A percentile compares a stretch with the other conserved stretches of the same genome.
These are phyloP conservation scores for Mormyrus proboscirostris DNA, from an alignment of 2,797 vertebrate species.

Conservation along the genomic window DNA sequence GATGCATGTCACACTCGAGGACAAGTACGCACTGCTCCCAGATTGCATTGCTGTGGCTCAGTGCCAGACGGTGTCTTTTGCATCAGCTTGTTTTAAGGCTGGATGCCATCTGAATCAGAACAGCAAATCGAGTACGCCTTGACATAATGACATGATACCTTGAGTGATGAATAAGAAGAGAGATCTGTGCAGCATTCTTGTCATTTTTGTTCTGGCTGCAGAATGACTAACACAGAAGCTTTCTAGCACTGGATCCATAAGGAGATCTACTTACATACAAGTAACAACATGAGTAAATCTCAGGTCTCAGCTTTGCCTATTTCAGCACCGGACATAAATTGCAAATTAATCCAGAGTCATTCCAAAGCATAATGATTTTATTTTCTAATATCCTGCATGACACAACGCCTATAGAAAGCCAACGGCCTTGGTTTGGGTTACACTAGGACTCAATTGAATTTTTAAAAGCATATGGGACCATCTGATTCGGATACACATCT, in stretches of 20 bases:
- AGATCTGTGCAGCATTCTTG: background rate
- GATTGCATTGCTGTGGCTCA: background rate
- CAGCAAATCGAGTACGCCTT: background rate
- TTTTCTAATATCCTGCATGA: background rate
- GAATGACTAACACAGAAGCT: background rate
- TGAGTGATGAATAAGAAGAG: background rate
- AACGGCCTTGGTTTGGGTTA: background rate
- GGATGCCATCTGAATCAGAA: background rate
- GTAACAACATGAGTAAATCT: background rate
- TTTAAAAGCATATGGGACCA: background rate
- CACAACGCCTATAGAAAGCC: background rate
- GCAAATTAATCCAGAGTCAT: background rate
- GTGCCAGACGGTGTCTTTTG: background rate
- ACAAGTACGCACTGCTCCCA: background rate
- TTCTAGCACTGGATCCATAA: background rate
- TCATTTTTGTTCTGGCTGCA: background rate
- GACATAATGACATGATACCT: background rate
- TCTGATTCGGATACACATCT: background rate
- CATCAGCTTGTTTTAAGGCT: background rate
- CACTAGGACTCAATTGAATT: background rate
- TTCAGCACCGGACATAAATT: background rate
- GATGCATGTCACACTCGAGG: background rate
- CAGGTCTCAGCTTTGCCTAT: background rate
- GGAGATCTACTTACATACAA: background rate
- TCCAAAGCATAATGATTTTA: background rate